Evolutionary conservation across 2,888 invertebrate species (phyloP).

Genomic region (Aethes cnicana): DNA sequence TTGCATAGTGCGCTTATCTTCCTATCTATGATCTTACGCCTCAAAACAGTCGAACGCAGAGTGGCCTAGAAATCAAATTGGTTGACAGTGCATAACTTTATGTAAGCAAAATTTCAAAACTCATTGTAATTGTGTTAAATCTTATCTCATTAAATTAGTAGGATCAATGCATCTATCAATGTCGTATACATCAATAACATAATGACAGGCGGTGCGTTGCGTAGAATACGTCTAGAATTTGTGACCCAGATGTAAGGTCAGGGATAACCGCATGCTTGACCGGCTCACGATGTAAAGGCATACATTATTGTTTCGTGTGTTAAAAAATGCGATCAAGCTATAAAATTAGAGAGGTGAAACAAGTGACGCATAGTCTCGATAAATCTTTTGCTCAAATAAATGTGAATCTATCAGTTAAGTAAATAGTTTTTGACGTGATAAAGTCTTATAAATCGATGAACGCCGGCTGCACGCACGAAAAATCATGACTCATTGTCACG

Average conservation of each 20-base stretch:
- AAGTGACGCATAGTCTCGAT: no score
- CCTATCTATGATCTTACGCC: no score
- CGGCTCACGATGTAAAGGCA: slow-evolving; percentile 47
- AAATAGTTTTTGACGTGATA: no score
- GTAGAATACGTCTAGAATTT: slow-evolving; percentile 35
- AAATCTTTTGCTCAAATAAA: no score
- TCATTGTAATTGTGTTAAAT: slow-evolving; percentile 20
- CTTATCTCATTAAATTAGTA: slow-evolving; percentile 23
- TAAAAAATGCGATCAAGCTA: slow-evolving; percentile 35
- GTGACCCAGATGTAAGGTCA: slow-evolving; percentile 66
- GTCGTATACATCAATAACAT: slow-evolving; percentile 23
- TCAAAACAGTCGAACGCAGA: no score
- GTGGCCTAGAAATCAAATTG: no score
- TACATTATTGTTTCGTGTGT: slow-evolving; percentile 42
- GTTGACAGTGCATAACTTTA: no score
- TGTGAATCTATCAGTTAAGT: no score
- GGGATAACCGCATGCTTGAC: slow-evolving; percentile 57
- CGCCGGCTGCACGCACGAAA: no score
- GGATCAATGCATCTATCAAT: slow-evolving; percentile 16
- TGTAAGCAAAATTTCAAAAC: slow-evolving; percentile 14
- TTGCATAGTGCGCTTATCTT: no score
- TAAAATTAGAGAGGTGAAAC: slow-evolving; percentile 18
- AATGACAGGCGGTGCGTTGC: slow-evolving; percentile 26
- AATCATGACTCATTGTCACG: no score
- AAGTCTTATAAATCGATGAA: no score